Percentiles rank a stretch among this genome's conserved stretches.
Evolutionary conservation across 2,888 invertebrate genomes (phyloP).

Genomic region (Callimorpha dominula): DNA sequence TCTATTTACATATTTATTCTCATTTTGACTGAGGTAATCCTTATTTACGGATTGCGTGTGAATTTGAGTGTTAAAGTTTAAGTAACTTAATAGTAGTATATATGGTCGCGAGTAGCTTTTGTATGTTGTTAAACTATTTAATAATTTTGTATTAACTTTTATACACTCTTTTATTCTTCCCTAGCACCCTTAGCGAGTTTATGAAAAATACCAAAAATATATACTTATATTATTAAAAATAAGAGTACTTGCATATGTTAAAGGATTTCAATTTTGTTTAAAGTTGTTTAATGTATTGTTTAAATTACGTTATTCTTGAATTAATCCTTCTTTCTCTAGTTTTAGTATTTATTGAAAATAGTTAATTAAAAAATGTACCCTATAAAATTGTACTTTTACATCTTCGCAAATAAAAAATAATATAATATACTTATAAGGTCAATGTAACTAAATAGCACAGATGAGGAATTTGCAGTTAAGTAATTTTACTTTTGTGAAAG

Average conservation of each 20-base stretch:
- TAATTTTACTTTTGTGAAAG: conserved; percentile 31
- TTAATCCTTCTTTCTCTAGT: conserved; percentile 24
- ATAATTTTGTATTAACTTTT: conserved; percentile 85
- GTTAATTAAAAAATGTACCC: conserved; percentile 49
- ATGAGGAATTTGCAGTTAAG: conserved; percentile 31
- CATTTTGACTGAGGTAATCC: conserved; percentile 70
- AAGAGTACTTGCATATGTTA: conserved; percentile 46
- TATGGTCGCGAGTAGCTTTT: conserved; percentile 82
- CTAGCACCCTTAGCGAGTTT: conserved; percentile 80
- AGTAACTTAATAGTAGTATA: conserved; percentile 75
- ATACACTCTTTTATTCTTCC: conserved; percentile 86
- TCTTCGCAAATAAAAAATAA: conserved; percentile 8
- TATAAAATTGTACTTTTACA: conserved; percentile 46
- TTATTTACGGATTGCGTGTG: conserved; percentile 72
- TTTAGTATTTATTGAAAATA: conserved; percentile 31
- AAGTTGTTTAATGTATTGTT: conserved; percentile 8
- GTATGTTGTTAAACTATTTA: conserved; percentile 85
- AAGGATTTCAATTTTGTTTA: conserved; percentile 26
- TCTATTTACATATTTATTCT: conserved; percentile 56
- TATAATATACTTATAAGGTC: conserved; percentile 1
- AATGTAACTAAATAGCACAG: conserved; percentile 28
- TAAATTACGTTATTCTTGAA: background rate
- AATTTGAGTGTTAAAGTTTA: conserved; percentile 77
- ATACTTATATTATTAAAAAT: conserved; percentile 21
- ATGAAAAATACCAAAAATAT: conserved; percentile 50